Base-by-base conservation (phyloP, 1,140 invertebrate genomes). In the Drosophila kurseongensis region DNA sequence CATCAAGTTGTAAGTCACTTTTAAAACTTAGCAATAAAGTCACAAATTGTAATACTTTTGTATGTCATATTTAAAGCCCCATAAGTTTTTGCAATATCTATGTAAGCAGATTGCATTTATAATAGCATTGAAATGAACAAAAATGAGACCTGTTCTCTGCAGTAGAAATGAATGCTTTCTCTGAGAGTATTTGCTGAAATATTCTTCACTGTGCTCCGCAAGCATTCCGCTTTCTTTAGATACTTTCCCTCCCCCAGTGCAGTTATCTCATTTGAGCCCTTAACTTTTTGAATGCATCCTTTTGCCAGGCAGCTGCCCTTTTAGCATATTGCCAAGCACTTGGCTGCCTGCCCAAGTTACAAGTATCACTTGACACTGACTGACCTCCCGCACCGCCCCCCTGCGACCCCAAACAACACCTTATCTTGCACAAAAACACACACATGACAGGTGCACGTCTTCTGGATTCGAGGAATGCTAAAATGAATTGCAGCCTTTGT, bases 401-500 rank as follows among this genome's bases (percentile, higher is more conserved):
- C 45, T 69, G 29, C 66, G 65, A 69, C 51, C 67, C 63, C 51
- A 40, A 67, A 67, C 44, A 67, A 58, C 66, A 58, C 60, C 51
- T 58, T 57, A 55, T 14, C 38, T 23, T 9, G 14, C 44, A 36
- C 75, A 61, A 54, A 73, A 66, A 67, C 40, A 36, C 51, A 57
- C 67, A 73, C 63, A 54, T 88, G 75, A 79, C 76, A 88, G 81
- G 83, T 88, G 83, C 79, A 88, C 83, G 83, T 86, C 79, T 72
- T 62, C 58, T 58, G 74, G 79, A 83, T 88, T 72, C 83, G 52
- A 79, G 65, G 80, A 86, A 86, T 86, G 75, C 72, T 88, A 73
- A 86, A 86, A 86, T 86, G 83, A 86, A 86, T 86, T 86, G 83
- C 83, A 83, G 83, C 83, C 88, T 86, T 86, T 86, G 83, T 77